Base-by-base conservation (phyloP, 1,140 invertebrate species). In the Drosophila ambigua region DNA sequence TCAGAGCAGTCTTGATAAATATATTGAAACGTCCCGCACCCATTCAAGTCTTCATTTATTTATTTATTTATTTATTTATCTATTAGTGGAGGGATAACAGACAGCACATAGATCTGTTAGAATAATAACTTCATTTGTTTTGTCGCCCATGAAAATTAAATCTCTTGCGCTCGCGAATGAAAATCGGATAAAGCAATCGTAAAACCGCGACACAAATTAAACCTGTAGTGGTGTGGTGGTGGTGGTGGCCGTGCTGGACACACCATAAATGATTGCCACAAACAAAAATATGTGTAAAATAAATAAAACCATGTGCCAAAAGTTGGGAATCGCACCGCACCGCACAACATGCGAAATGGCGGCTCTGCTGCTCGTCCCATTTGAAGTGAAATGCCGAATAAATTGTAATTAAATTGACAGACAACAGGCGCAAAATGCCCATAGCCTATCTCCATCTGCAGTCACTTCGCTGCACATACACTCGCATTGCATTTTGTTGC, bases 351-450 rank as follows among this genome's bases (percentile, higher is more conserved):
- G 63, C 60, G 51, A 61, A 64, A 68, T 74, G 68, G 72, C 46
- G 46, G 57, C 71, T 57, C 45, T 66, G n/a, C 15, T 26, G 45
- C 39, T 45, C 48, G 60, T 23, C 44, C 41, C 41, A 53, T 52
- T 9, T 35, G 3, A 8, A 39, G 35, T 39, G 69, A 74, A 83
- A 62, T 74, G 74, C 79, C 67, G 72, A 79, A 79, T 74, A 82
- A 83, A 83, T 82, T 83, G 75, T 82, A 82, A 82, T 82, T 82
- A 82, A 82, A 82, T 82, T 82, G 79, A 82, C 79, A 83, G 66
- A 50, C 75, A 54, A 54, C 71, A 62, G 59, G 66, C 45, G 45
- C 39, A 26, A 58, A 69, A 39, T 20, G 20, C 20, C 20, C 20
- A 20, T 1, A 20, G 1, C 20, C 20, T 20, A 23, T 50, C 26